Evolutionary conservation across 2,797 vertebrate genomes (phyloP).

Genomic region (Xiphorhynchus erythropygius): DNA sequence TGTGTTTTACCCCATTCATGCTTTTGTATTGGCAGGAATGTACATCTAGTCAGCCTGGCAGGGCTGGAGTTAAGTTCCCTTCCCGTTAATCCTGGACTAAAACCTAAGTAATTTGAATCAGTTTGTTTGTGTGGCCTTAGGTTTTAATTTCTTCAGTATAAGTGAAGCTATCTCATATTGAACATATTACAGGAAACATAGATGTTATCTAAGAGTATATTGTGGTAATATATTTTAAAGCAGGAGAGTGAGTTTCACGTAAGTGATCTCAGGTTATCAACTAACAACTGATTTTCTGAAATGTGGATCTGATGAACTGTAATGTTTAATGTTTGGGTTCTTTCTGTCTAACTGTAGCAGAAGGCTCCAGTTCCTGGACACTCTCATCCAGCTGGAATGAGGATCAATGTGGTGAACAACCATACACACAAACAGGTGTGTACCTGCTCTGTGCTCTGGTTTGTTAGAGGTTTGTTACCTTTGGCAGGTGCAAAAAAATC

Average conservation of each 20-base stretch:
- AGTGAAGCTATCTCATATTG: neutral
- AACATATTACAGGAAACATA: neutral
- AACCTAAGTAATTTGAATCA: neutral
- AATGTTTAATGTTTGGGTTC: conserved; percentile 8
- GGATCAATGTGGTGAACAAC: conserved; percentile 83
- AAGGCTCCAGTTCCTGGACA: conserved; percentile 70
- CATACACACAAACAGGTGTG: conserved; percentile 79
- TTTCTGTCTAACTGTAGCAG: conserved; percentile 69
- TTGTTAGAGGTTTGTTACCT: neutral
- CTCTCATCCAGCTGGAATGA: conserved; percentile 78
- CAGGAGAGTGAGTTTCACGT: neutral
- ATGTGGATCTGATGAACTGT: neutral
- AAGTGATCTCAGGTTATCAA: neutral
- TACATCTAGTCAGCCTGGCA: neutral
- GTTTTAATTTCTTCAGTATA: neutral
- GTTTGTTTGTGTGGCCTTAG: neutral
- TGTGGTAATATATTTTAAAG: neutral
- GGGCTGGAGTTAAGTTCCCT: neutral
- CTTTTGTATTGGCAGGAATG: neutral
- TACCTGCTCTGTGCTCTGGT: neutral
- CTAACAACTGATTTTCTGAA: neutral
- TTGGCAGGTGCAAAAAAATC: neutral
- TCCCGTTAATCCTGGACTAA: neutral
- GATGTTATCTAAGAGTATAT: neutral
- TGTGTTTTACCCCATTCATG: neutral